Percentiles rank a stretch among this genome's conserved stretches.
These are phyloP conservation scores for Lipophrys pholis DNA, from an alignment of 2,113 vertebrate genomes.

Conservation along the genomic window DNA sequence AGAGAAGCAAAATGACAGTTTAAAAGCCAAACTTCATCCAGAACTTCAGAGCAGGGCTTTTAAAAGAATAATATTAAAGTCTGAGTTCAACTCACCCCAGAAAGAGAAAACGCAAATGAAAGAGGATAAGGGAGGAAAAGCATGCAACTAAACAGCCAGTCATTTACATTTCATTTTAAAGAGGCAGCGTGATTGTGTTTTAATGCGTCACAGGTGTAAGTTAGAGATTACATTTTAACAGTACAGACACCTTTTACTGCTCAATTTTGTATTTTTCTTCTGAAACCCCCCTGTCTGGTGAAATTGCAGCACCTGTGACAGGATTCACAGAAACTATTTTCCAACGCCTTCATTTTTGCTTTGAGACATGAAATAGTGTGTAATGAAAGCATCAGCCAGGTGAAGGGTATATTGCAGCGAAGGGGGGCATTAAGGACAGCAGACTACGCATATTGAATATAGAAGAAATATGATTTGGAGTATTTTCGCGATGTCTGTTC, in stretches of 20 bases:
- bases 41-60: conserved; percentile 13
- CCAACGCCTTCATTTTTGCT: not conserved
- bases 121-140: conserved; percentile 9
- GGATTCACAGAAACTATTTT: not conserved
- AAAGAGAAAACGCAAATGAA: not conserved
- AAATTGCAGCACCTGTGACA: conserved; percentile 15
- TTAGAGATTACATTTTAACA: not conserved
- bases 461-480: too few relatives aligned
- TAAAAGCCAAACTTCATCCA: conserved; percentile 12
- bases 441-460: too few relatives aligned
- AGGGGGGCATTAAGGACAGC: not conserved
- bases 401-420: not conserved
- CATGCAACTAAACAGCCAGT: conserved; percentile 14
- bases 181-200: not conserved
- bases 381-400: not conserved
- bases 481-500: not conserved
- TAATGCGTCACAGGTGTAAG: not conserved
- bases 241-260: not conserved
- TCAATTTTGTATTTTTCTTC: conserved; percentile 4
- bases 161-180: not conserved
- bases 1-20: conserved; percentile 1
- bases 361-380: conserved; percentile 6
- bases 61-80: conserved; percentile 32
- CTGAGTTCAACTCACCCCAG: not conserved
- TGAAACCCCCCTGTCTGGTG: not conserved